phyloP scores from a whole-genome alignment of 2,888 invertebrate genomes.

The Sinotaia quadrata region DNA sequence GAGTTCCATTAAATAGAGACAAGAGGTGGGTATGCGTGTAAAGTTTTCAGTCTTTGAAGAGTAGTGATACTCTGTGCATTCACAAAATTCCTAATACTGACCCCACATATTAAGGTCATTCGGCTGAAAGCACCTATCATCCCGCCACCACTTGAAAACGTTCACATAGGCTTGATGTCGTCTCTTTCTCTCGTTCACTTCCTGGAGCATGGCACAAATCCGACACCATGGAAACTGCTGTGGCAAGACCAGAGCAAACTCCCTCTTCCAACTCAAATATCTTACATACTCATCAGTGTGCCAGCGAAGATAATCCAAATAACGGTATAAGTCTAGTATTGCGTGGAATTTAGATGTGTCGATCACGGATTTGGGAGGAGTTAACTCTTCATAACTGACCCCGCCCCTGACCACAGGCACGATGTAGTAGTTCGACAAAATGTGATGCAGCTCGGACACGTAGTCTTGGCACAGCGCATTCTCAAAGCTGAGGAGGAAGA shows the following conservation, averaged over 20 bases:
- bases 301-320: not conserved
- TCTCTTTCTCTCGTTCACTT: not conserved
- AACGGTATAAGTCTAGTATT: not conserved
- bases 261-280: slow-evolving; percentile 3
- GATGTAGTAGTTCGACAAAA: not conserved
- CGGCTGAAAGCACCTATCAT: not conserved
- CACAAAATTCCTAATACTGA: not conserved
- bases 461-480: not conserved
- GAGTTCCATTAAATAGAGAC: no score
- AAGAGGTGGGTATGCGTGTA: no score
- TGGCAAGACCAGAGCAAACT: not conserved
- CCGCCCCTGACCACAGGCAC: not conserved
- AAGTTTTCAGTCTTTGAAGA: no score
- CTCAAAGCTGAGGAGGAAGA: not conserved
- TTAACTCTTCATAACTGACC: not conserved
- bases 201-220: not conserved
- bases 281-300: not conserved
- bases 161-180: not conserved
- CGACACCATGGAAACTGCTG: slow-evolving; percentile 1
- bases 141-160: not conserved
- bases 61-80: no score
- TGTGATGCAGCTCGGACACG: not conserved
- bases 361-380: not conserved
- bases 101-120: not conserved
- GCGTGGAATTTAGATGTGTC: not conserved